Conservation (phyloP, 2,888 invertebrate species). For the Cheilosia vernalis region DNA sequence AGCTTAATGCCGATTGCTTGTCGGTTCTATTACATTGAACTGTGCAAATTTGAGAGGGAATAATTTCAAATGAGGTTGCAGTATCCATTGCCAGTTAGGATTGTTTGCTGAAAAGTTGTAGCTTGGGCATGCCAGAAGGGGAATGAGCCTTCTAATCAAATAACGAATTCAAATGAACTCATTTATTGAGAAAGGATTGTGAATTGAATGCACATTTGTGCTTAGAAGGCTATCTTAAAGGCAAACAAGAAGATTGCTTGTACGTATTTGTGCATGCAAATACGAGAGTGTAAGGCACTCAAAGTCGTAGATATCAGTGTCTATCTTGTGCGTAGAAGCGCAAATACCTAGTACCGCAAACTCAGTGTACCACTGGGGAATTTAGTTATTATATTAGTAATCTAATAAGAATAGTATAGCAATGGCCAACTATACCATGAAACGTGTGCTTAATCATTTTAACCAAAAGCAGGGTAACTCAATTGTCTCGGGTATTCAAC, state of each 20-base stretch:
- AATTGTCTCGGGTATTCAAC: no score
- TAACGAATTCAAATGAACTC: constrained; percentile 3
- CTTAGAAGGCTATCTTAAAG: not conserved
- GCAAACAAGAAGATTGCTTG: not conserved
- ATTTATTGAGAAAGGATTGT: constrained; percentile 3
- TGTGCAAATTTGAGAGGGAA: constrained; percentile 44
- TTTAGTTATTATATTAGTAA: no score
- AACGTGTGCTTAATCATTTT: no score
- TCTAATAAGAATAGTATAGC: no score
- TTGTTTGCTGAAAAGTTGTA: constrained; percentile 8
- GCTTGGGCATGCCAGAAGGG: not conserved
- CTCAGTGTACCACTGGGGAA: no score
- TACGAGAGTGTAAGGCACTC: not conserved
- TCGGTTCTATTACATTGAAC: constrained; percentile 14
- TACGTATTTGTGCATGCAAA: not conserved
- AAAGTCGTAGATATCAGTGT: not conserved
- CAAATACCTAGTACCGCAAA: no score
- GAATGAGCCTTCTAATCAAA: constrained; percentile 1
- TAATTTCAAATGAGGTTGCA: constrained; percentile 14
- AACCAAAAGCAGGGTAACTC: no score
- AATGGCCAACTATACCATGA: no score
- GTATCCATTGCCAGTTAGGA: not conserved
- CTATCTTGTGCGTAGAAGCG: no score
- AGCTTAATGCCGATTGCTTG: constrained; percentile 28
- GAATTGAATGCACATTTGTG: constrained; percentile 21